These are phyloP conservation scores for Celastrina argiolus DNA, from an alignment of 2,888 invertebrate genomes.

Conservation along the genomic window DNA sequence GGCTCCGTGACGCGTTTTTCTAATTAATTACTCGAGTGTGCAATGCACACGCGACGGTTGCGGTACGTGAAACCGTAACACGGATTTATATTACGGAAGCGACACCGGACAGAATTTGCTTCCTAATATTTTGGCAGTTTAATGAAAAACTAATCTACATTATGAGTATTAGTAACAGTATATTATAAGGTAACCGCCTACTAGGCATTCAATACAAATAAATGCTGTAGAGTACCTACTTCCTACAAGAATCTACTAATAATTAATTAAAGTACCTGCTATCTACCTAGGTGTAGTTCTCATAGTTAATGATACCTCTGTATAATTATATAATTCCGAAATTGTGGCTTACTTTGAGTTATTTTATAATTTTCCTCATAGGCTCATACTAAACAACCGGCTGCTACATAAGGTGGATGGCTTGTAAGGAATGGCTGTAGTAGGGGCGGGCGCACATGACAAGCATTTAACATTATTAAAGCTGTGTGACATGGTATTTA, in stretches of 20 bases:
- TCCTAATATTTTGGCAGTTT: neutral
- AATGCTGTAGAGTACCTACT: too few relatives aligned
- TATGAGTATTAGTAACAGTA: too few relatives aligned
- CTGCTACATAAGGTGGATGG: neutral
- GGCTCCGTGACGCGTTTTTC: slow-evolving; percentile 46
- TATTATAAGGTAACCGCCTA: too few relatives aligned
- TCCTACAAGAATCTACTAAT: too few relatives aligned
- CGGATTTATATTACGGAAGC: slow-evolving; percentile 28
- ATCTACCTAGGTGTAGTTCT: too few relatives aligned
- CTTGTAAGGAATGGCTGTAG: slow-evolving; percentile 3
- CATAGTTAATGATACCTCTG: too few relatives aligned
- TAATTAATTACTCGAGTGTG: slow-evolving; percentile 38
- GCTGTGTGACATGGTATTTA: too few relatives aligned
- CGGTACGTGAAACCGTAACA: slow-evolving; percentile 31
- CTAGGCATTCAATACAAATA: too few relatives aligned
- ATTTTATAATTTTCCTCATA: slow-evolving; percentile 2
- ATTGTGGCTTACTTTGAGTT: neutral
- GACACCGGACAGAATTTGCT: slow-evolving; percentile 9
- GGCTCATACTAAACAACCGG: slow-evolving; percentile 8
- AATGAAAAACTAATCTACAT: too few relatives aligned
- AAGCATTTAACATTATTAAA: neutral
- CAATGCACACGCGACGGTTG: slow-evolving; percentile 36
- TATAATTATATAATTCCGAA: neutral
- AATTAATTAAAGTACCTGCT: too few relatives aligned
- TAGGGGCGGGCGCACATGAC: neutral